Base-by-base conservation (phyloP, 2,797 vertebrate species). In the Liasis olivaceus region DNA sequence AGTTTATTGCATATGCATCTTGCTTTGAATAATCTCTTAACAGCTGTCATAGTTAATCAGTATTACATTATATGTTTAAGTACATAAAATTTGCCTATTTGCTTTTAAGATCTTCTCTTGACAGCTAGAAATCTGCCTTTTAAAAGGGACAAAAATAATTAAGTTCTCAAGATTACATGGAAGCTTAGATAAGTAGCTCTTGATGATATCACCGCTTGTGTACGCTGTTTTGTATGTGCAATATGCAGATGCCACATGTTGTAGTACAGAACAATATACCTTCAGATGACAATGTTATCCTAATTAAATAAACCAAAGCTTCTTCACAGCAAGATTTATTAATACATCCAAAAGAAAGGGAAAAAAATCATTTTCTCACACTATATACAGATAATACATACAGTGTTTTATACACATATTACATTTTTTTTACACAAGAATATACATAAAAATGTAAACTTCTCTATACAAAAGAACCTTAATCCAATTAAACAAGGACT, bases 381-480 rank as follows among this genome's bases (percentile, higher is more conserved):
- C 99, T 99, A 99, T 99, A 99, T 99, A 99, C 99, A 99, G 98
- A 99, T 99, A 99, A 99, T 99, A 99, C 99, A 99, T 99, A 99
- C 99, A 99, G 98, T 99, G 99, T 99, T 99, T 98, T 99, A 98
- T 99, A 99, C 99, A 99, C 99, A 99, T 99, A 99, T 99, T 99
- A 99, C 99, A 99, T 99, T 99, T 99, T 99, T 99, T 99, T 98
- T 99, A 99, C 99, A 99, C 98, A 99, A 99, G 99, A 99, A 99
- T 99, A 99, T 99, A 99, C 99, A 99, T 99, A 99, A 99, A 99
- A 99, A 99, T 99, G 99, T 99, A 99, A 99, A 99, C 99, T 98
- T 99, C 98, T 99, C 99, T 99, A 99, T 99, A 99, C 99, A 99
- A 99, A 99, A 88, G 99, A 99, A 99, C 99, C 99, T 99, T 99